These are phyloP conservation scores for Bostrychus sinensis DNA, from an alignment of 2,113 vertebrate species.

Conservation along the genomic window DNA sequence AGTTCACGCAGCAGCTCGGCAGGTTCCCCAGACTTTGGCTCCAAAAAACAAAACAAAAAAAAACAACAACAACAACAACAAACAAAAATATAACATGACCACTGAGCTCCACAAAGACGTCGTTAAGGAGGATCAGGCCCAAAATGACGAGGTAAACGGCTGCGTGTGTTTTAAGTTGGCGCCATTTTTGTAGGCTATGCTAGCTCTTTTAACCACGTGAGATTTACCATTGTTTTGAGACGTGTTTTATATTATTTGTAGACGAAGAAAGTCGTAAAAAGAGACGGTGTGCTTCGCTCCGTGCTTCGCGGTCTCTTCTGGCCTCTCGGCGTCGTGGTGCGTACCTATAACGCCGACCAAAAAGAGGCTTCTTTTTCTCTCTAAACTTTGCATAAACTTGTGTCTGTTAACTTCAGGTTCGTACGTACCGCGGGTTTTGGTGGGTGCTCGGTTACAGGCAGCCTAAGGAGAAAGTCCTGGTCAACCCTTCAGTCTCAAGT, in stretches of 20 bases:
- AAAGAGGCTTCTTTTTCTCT: neutral
- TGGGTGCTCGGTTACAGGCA: conserved; percentile 69
- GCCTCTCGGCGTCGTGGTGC: conserved; percentile 76
- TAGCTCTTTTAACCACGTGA: too few species aligned
- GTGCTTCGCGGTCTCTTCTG: conserved; percentile 69
- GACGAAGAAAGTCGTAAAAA: conserved; percentile 53
- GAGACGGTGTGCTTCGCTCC: conserved; percentile 46
- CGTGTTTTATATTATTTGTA: conserved; percentile 7
- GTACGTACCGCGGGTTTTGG: conserved; percentile 63
- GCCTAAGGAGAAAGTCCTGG: neutral
- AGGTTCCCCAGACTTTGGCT: neutral
- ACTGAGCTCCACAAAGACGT: conserved; percentile 14
- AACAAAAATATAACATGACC: too few species aligned
- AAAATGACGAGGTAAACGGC: conserved; percentile 24
- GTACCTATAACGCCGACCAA: conserved; percentile 6
- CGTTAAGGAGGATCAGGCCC: conserved; percentile 25
- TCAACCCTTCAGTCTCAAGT: neutral
- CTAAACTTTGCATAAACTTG: rapidly evolving
- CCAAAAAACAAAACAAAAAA: too few species aligned
- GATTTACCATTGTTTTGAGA: neutral
- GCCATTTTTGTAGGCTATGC: neutral
- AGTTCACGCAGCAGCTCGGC: neutral
- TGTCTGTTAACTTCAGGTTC: conserved; percentile 43
- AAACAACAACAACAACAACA: too few species aligned
- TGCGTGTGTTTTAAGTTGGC: too few species aligned